Evolutionary conservation across 1,140 invertebrate genomes (phyloP).

Genomic region (Brachionus sp.): DNA sequence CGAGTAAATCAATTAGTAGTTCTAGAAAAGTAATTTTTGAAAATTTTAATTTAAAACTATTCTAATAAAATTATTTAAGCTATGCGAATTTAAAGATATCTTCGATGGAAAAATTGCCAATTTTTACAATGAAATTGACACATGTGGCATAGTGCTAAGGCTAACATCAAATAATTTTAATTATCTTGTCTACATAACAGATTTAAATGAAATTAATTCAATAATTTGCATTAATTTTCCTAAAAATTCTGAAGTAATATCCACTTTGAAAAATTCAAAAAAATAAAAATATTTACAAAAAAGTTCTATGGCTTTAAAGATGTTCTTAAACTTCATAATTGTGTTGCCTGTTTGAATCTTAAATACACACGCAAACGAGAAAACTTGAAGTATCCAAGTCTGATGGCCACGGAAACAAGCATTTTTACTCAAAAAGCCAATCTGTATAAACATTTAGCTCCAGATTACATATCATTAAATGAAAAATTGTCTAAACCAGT

Average conservation of each 20-base stretch:
- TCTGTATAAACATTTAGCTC: not conserved
- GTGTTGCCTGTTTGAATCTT: slow-evolving; percentile 16
- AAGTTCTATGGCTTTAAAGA: slow-evolving; percentile 17
- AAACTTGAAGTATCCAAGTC: slow-evolving; percentile 24
- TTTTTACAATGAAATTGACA: slow-evolving; percentile 13
- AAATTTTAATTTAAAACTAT: not conserved
- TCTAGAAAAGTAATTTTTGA: not conserved
- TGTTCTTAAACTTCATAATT: slow-evolving; percentile 10
- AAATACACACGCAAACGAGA: not conserved
- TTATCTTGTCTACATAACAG: slow-evolving; percentile 19
- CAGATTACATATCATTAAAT: not conserved
- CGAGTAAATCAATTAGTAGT: not conserved
- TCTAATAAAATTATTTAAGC: not conserved
- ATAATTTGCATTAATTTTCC: slow-evolving; percentile 42
- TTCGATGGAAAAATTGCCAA: not conserved
- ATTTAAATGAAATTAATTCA: slow-evolving; percentile 22
- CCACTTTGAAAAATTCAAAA: not conserved
- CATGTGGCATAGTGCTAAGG: not conserved
- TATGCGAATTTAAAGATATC: not conserved
- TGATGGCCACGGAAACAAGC: not conserved
- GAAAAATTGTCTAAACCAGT: not conserved
- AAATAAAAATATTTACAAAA: not conserved
- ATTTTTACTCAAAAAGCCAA: slow-evolving; percentile 36
- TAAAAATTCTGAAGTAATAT: not conserved
- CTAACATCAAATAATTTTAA: not conserved